Conservation (phyloP, 2,888 invertebrate species). For the Cryptosula pallasiana region DNA sequence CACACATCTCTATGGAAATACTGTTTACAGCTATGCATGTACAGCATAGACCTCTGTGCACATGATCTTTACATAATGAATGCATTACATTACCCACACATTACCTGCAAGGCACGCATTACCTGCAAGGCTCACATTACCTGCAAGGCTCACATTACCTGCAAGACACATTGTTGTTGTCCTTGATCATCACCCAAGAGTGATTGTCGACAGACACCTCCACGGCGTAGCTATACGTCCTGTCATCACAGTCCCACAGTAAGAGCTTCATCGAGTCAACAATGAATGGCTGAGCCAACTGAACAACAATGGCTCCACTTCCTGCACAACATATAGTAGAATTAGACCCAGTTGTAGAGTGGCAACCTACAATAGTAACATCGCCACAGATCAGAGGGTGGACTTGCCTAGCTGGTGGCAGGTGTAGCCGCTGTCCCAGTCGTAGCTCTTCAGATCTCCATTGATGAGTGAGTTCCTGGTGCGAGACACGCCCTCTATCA, state of each 20-base stretch:
- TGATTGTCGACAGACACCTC: constrained; percentile 55
- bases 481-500: constrained; percentile 90
- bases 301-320: constrained; percentile 87
- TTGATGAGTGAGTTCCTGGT: constrained; percentile 90
- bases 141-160: too few species aligned
- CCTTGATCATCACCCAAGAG: constrained; percentile 66
- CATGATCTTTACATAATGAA: too few species aligned
- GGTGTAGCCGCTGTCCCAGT: constrained; percentile 98
- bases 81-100: too few species aligned
- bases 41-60: too few species aligned
- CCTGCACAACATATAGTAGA: too few species aligned
- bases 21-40: too few species aligned
- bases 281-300: constrained; percentile 91
- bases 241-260: constrained; percentile 82
- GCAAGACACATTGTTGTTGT: constrained; percentile 78
- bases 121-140: too few species aligned
- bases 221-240: constrained; percentile 56
- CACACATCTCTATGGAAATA: too few species aligned
- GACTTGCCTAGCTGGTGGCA: constrained; percentile 70
- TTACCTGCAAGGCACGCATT: too few species aligned
- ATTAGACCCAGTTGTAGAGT: too few species aligned
- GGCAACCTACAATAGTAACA: too few species aligned
- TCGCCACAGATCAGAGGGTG: too few species aligned
- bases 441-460: constrained; percentile 89
- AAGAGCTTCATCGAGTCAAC: constrained; percentile 82